These are phyloP conservation scores for Megamerina dolium DNA, from an alignment of 2,888 invertebrate genomes.

Conservation along the genomic window DNA sequence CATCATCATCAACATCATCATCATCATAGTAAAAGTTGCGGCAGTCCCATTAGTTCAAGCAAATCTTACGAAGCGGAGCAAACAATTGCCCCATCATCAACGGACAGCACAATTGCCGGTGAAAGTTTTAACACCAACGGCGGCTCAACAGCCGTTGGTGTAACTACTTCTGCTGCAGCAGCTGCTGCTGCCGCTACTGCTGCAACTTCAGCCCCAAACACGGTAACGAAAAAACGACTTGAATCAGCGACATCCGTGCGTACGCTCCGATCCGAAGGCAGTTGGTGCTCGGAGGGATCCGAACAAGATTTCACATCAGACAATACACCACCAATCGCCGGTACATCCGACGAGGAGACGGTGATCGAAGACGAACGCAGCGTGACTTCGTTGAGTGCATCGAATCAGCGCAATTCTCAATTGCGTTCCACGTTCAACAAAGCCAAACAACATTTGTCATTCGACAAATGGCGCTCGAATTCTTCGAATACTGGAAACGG, in stretches of 20 bases:
- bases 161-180: slow-evolving; percentile 20
- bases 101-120: slow-evolving; percentile 42
- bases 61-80: slow-evolving; percentile 19
- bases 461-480: slow-evolving; percentile 65
- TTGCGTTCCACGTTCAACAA: slow-evolving; percentile 74
- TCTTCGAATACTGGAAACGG: slow-evolving; percentile 51
- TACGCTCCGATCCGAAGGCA: slow-evolving; percentile 54
- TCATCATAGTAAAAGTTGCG: slow-evolving; percentile 28
- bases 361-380: slow-evolving; percentile 41
- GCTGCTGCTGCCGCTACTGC: slow-evolving; percentile 24
- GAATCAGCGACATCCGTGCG: slow-evolving; percentile 38
- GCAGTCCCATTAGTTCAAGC: slow-evolving; percentile 16
- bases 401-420: slow-evolving; percentile 64
- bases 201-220: slow-evolving; percentile 17
- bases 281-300: slow-evolving; percentile 54
- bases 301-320: slow-evolving; percentile 22
- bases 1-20: slow-evolving; percentile 30
- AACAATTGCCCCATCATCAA: slow-evolving; percentile 18
- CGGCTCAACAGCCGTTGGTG: slow-evolving; percentile 32
- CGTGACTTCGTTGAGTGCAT: slow-evolving; percentile 37
- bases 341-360: slow-evolving; percentile 61
- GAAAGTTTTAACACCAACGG: slow-evolving; percentile 45
- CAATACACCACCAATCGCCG: slow-evolving; percentile 13
- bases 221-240: slow-evolving; percentile 23
- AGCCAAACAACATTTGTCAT: slow-evolving; percentile 68